A percentile compares a stretch with the other conserved stretches of the same genome.
Evolutionary conservation across 2,113 vertebrate species (phyloP).

Genomic region (Patagioenas fasciata): DNA sequence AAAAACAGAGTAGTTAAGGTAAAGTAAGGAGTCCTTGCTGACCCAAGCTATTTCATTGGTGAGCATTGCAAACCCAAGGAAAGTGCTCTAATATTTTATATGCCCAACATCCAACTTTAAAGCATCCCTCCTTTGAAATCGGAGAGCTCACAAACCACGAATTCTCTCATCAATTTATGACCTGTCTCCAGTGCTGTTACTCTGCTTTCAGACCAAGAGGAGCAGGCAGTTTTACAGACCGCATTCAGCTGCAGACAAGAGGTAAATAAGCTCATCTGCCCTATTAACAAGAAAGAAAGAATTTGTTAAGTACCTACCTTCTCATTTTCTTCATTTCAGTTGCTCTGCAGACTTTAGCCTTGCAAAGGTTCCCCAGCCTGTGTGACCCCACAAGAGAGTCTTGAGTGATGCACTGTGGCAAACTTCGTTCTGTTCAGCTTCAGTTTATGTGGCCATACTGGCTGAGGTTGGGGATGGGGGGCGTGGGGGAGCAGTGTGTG

Average conservation of each 20-base stretch:
- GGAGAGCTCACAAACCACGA: background rate
- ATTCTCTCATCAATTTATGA: background rate
- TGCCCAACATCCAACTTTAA: background rate
- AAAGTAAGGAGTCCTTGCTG: background rate
- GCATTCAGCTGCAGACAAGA: background rate
- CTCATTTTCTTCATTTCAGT: conserved; percentile 4
- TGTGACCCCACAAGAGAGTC: background rate
- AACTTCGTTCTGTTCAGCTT: background rate
- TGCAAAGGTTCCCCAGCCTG: background rate
- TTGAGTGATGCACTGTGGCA: conserved; percentile 11
- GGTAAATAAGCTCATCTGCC: background rate
- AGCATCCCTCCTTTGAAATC: background rate
- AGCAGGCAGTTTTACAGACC: background rate
- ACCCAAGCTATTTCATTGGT: background rate
- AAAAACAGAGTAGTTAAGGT: background rate
- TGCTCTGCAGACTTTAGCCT: background rate
- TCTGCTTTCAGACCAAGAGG: background rate
- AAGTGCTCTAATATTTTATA: background rate
- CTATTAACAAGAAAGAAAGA: background rate
- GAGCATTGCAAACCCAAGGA: background rate
- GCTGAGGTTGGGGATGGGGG: background rate
- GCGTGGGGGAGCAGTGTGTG: no score
- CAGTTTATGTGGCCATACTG: background rate
- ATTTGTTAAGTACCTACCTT: background rate
- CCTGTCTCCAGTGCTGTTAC: background rate